phyloP scores from a whole-genome alignment of 2,113 vertebrate genomes.

The Myxocyprinus asiaticus region DNA sequence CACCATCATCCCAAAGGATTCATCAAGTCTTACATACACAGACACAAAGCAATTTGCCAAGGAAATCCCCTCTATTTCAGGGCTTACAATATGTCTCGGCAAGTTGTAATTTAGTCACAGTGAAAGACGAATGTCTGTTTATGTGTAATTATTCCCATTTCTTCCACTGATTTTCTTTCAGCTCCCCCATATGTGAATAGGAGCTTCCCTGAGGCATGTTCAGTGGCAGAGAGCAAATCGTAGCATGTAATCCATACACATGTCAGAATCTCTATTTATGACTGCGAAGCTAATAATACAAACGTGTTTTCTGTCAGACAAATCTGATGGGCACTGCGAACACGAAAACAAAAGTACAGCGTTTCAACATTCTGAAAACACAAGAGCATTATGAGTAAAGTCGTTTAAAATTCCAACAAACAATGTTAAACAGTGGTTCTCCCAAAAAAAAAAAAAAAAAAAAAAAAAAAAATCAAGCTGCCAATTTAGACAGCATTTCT shows the following conservation, averaged over 20 bases:
- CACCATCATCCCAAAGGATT: not conserved
- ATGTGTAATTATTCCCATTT: constrained; percentile 27
- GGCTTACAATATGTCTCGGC: constrained; percentile 11
- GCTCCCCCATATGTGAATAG: not conserved
- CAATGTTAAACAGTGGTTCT: too few species aligned
- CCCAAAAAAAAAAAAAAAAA: too few species aligned
- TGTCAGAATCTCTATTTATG: not conserved
- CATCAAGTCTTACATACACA: not conserved
- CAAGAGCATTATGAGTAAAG: not conserved
- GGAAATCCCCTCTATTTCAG: constrained; percentile 47
- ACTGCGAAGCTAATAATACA: constrained; percentile 9
- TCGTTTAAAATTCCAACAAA: too few species aligned
- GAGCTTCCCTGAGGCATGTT: constrained; percentile 22
- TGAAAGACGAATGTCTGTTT: constrained; percentile 31
- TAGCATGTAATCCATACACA: constrained; percentile 26
- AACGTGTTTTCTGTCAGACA: constrained; percentile 15
- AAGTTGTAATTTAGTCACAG: constrained; percentile 41
- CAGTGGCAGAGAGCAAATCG: constrained; percentile 1
- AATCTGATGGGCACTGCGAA: not conserved
- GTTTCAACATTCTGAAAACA: not conserved
- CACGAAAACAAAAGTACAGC: not conserved
- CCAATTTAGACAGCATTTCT: too few species aligned
- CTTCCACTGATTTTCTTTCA: not conserved
- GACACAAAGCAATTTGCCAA: constrained; percentile 10
- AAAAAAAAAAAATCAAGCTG: too few species aligned